Conservation (phyloP, 2,113 vertebrate species). For the Pelmatolapia mariae region DNA sequence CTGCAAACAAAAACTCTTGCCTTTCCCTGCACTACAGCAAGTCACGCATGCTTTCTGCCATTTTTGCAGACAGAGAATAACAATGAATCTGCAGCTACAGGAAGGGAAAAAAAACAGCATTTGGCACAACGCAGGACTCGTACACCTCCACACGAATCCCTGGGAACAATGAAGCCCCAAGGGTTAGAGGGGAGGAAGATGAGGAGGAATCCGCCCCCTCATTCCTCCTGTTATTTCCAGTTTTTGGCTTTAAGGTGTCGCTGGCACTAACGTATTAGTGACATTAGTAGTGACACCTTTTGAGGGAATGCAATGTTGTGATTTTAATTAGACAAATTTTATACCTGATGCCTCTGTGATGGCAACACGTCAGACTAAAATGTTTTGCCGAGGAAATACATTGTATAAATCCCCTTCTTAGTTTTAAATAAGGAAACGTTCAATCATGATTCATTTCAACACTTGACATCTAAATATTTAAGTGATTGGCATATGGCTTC, state of each 20-base stretch:
- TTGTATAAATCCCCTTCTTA: neutral
- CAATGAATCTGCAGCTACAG: neutral
- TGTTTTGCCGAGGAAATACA: neutral
- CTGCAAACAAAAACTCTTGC: neutral
- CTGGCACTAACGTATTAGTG: neutral
- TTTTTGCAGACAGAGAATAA: slow-evolving; percentile 5
- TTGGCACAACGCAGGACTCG: slow-evolving; percentile 3
- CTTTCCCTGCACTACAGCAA: slow-evolving; percentile 4
- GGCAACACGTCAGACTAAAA: slow-evolving; percentile 5
- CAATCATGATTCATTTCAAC: neutral
- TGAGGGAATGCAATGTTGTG: neutral
- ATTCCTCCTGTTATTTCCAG: slow-evolving; percentile 1
- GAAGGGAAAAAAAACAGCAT: neutral
- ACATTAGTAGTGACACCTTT: neutral
- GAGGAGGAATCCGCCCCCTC: neutral
- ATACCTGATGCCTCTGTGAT: neutral
- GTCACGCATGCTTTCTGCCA: slow-evolving; percentile 17
- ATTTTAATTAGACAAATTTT: slow-evolving; percentile 3
- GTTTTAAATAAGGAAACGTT: slow-evolving; percentile 11
- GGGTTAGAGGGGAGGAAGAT: slow-evolving; percentile 23
- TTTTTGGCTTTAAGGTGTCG: slow-evolving; percentile 12
- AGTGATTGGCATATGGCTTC: neutral
- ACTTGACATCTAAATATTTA: neutral
- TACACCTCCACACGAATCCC: slow-evolving; percentile 23
- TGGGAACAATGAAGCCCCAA: slow-evolving; percentile 21